phyloP scores from a whole-genome alignment of 1,140 invertebrate species.

The Notospermus geniculatus region DNA sequence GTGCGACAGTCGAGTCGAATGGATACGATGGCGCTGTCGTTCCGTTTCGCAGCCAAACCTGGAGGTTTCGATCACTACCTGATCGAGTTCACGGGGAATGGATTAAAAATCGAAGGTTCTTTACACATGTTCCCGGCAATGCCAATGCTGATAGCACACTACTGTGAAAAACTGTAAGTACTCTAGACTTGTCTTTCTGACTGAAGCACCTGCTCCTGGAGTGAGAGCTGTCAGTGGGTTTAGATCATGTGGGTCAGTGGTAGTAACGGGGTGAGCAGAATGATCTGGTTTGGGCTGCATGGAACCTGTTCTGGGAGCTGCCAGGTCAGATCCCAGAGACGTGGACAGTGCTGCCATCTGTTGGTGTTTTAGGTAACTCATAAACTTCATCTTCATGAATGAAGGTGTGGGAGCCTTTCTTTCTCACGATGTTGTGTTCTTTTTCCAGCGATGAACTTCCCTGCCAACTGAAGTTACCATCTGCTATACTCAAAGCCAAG shows the following conservation, averaged over 20 bases:
- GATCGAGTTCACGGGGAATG: slow-evolving; percentile 75
- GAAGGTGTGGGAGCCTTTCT: no score
- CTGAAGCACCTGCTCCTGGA: no score
- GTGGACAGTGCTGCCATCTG: no score
- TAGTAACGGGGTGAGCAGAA: no score
- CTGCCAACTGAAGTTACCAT: slow-evolving; percentile 81
- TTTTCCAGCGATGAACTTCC: slow-evolving; percentile 85
- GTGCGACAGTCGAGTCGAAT: slow-evolving; percentile 89
- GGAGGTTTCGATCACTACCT: slow-evolving; percentile 93
- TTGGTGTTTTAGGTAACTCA: no score
- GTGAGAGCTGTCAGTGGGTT: no score
- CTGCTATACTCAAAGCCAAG: slow-evolving; percentile 67
- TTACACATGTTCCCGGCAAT: slow-evolving; percentile 89
- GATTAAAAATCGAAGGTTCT: slow-evolving; percentile 86
- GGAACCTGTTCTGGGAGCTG: no score
- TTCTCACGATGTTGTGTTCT: neutral
- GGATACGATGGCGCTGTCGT: slow-evolving; percentile 90
- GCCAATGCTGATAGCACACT: slow-evolving; percentile 86
- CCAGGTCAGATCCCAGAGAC: no score
- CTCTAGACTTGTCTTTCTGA: no score
- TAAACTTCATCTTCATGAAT: no score
- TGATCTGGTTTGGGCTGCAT: no score
- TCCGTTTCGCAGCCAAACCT: slow-evolving; percentile 78
- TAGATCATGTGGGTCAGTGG: no score
- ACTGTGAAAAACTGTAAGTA: slow-evolving; percentile 84